phyloP scores from a whole-genome alignment of 2,888 invertebrate species.

The Portevinia maculata region DNA sequence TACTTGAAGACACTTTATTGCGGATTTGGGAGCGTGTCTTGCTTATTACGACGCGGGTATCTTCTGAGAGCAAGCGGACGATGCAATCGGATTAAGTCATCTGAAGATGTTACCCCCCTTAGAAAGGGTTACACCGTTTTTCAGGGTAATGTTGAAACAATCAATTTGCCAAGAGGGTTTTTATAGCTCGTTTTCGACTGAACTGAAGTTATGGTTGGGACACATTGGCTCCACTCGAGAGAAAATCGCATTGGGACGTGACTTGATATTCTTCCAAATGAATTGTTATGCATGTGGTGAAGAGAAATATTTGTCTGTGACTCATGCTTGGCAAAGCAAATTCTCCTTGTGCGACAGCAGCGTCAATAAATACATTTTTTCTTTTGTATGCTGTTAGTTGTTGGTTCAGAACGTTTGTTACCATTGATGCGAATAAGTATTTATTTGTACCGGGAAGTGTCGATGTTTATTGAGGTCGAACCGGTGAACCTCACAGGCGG shows the following conservation, averaged over 20 bases:
- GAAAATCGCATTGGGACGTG: constrained; percentile 51
- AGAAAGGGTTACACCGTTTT: neutral
- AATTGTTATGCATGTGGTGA: constrained; percentile 55
- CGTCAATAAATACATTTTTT: constrained; percentile 14
- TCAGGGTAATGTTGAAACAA: constrained; percentile 25
- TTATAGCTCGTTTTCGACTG: constrained; percentile 38
- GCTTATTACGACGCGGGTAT: neutral
- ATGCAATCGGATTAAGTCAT: constrained; percentile 1
- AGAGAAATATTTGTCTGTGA: constrained; percentile 37
- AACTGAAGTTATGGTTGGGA: constrained; percentile 11
- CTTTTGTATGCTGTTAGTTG: constrained; percentile 25
- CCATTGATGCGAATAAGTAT: constrained; percentile 6
- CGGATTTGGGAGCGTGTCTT: constrained; percentile 12
- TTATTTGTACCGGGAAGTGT: constrained; percentile 5
- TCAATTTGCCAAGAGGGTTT: constrained; percentile 50
- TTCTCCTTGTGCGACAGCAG: constrained; percentile 26
- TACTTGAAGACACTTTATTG: constrained; percentile 15
- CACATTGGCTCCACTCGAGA: neutral
- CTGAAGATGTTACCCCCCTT: constrained; percentile 6
- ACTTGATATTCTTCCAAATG: constrained; percentile 50
- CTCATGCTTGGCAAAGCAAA: constrained; percentile 29
- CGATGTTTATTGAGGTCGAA: no score
- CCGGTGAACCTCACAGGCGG: no score
- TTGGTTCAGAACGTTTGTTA: constrained; percentile 27
- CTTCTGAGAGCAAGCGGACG: neutral